A percentile compares a stretch with the other conserved stretches of the same genome.
phyloP scores from a whole-genome alignment of 2,797 vertebrate species.

The Melanotaenia nigrans region DNA sequence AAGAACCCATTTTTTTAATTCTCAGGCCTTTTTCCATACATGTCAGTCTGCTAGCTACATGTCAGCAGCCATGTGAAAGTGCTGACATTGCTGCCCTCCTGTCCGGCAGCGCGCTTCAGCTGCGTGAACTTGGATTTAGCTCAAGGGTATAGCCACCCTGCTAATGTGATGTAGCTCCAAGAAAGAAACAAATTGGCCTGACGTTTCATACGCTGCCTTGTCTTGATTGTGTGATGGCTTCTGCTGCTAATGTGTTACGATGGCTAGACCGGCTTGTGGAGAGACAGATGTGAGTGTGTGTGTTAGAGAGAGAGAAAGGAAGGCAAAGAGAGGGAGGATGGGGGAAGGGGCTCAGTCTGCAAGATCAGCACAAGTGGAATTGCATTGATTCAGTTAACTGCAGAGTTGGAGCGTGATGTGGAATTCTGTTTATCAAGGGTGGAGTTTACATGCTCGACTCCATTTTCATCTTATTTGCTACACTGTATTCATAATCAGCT shows the following conservation, averaged over 20 bases:
- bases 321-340: conserved; percentile 46
- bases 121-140: conserved; percentile 84
- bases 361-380: conserved; percentile 87
- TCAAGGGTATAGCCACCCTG: conserved; percentile 82
- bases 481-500: conserved; percentile 66
- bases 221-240: conserved; percentile 84
- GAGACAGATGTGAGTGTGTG: conserved; percentile 57
- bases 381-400: conserved; percentile 86
- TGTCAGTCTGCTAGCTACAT: conserved; percentile 76
- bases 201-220: conserved; percentile 81
- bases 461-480: conserved; percentile 74
- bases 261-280: conserved; percentile 74
- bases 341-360: conserved; percentile 82
- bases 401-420: conserved; percentile 84
- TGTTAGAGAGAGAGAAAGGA: conserved; percentile 8
- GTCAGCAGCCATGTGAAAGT: conserved; percentile 79
- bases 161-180: conserved; percentile 82
- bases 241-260: conserved; percentile 83
- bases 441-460: conserved; percentile 76
- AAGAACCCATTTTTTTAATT: conserved; percentile 55
- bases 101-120: conserved; percentile 73
- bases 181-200: conserved; percentile 83
- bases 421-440: conserved; percentile 83
- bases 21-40: conserved; percentile 64
- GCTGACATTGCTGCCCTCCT: conserved; percentile 81